Evolutionary conservation across 1,140 invertebrate genomes (phyloP).

Genomic region (Ceratosolen fusciceps): DNA sequence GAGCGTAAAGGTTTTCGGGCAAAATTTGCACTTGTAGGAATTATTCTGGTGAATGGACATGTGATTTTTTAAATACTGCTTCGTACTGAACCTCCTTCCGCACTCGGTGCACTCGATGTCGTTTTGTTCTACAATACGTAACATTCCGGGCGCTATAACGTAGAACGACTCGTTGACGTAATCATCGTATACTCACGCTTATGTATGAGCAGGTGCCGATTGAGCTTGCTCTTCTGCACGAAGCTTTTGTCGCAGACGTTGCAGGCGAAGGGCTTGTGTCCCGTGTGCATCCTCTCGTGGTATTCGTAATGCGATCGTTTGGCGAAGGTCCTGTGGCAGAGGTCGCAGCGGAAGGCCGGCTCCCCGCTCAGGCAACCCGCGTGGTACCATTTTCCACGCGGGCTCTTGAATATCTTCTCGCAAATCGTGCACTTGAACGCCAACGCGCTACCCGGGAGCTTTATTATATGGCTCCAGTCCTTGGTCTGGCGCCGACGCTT

Average conservation of each 20-base stretch:
- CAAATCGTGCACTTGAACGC: slow-evolving; percentile 60
- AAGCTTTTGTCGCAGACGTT: slow-evolving; percentile 76
- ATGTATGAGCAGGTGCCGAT: slow-evolving; percentile 82
- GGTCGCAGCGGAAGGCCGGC: slow-evolving; percentile 63
- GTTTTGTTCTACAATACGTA: slow-evolving; percentile 60
- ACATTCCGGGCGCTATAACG: background rate
- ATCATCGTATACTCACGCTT: slow-evolving; percentile 58
- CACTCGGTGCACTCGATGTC: slow-evolving; percentile 64
- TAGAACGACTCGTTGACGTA: too few relatives aligned
- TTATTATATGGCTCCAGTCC: slow-evolving; percentile 62
- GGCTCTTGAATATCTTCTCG: slow-evolving; percentile 56
- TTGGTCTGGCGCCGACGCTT: slow-evolving; percentile 47
- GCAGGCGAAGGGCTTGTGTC: slow-evolving; percentile 85
- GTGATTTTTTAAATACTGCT: slow-evolving; percentile 65
- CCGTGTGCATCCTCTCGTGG: slow-evolving; percentile 80
- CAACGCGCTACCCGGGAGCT: slow-evolving; percentile 58
- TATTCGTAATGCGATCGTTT: slow-evolving; percentile 68
- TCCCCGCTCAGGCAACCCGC: slow-evolving; percentile 63
- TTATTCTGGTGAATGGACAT: slow-evolving; percentile 57
- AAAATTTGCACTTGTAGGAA: slow-evolving; percentile 60
- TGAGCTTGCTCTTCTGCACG: slow-evolving; percentile 74
- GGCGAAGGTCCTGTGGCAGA: slow-evolving; percentile 64
- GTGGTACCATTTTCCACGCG: slow-evolving; percentile 65
- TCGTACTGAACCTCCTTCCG: slow-evolving; percentile 64
- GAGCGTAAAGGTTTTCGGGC: slow-evolving; percentile 62